Evolutionary conservation across 2,113 vertebrate genomes (phyloP), one percentile per base, ranked within the genome.

Genomic region (Ctenodactylus gundi): DNA sequence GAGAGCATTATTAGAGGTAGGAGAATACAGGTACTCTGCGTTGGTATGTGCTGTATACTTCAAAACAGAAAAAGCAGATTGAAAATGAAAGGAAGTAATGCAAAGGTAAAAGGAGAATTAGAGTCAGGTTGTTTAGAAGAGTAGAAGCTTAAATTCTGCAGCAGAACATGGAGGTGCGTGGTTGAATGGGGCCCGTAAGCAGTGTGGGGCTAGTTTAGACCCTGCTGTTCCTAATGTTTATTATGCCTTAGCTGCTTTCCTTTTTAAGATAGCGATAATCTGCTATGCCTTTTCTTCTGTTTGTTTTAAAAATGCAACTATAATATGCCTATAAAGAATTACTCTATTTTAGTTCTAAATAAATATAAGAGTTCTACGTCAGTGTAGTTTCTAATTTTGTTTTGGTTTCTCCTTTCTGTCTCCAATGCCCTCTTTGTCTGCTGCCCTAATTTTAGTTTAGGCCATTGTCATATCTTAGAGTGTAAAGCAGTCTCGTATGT

Each of bases 281-380:
- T 90, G 0, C 70, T 84, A 6, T 68, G 11, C 87, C 73, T 91
- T 92, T 76, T 51, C 53, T 92, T 72, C 41, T 67, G 10, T 21
- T 88, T 94, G 83, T 95, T 93, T 96, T 92, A 62, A 95, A 93
- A 95, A 76, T 49, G 67, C 18, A 80, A 17, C 39, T 73, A 10
- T 85, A 76, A 11, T 85, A 36, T 94, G 13, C 49, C 78, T 70
- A 49, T 76, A 55, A 93, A 91, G 49, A 17, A 87, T 75, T 87
- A 51, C 64, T 83, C 89, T 91, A 78, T 78, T 90, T 93, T 89
- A 76, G 21, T 83, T 75, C 4, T 86, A 25, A 85, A 6, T 94
- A 86, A 93, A 80, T 84, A 7, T n/a, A 36, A 73, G 73, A 23
- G 31, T 90, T 80, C 4, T 68, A 20, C 55, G 36, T 91, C 34